These are phyloP conservation scores for Tonatia bakeri DNA, from an alignment of 2,113 vertebrate species.

Conservation along the genomic window DNA sequence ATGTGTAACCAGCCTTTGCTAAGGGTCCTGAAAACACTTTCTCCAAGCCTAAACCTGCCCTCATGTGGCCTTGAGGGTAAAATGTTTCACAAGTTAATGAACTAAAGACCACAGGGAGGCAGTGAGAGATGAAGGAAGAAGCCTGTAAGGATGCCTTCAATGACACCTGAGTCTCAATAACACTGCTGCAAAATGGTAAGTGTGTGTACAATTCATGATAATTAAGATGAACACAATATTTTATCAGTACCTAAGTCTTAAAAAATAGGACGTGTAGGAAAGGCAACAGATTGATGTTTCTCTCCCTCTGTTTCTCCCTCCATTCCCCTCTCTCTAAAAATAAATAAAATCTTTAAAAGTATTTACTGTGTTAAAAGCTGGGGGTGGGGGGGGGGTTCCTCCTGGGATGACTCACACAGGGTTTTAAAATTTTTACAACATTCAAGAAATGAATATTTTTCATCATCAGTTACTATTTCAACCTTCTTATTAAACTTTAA, in stretches of 20 bases:
- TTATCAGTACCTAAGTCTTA: neutral
- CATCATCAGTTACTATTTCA: neutral
- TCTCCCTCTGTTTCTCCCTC: no score
- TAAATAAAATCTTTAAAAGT: no score
- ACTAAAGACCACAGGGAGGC: neutral
- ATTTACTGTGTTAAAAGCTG: neutral
- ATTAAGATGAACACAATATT: neutral
- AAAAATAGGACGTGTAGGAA: neutral
- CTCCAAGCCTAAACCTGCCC: neutral
- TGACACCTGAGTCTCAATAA: neutral
- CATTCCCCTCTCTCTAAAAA: no score
- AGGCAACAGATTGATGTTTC: no score
- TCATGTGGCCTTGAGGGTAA: neutral
- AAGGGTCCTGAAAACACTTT: neutral
- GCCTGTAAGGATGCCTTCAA: neutral
- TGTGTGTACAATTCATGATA: neutral
- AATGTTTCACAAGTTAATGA: neutral
- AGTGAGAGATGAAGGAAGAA: neutral
- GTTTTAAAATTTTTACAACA: neutral
- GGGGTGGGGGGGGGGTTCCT: neutral
- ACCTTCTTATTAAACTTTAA: neutral
- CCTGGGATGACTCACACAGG: neutral
- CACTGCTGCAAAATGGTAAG: neutral
- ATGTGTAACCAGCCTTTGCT: neutral
- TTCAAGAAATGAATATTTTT: neutral